Evolutionary conservation across 2,797 vertebrate genomes (phyloP).

Genomic region (Falco biarmicus): DNA sequence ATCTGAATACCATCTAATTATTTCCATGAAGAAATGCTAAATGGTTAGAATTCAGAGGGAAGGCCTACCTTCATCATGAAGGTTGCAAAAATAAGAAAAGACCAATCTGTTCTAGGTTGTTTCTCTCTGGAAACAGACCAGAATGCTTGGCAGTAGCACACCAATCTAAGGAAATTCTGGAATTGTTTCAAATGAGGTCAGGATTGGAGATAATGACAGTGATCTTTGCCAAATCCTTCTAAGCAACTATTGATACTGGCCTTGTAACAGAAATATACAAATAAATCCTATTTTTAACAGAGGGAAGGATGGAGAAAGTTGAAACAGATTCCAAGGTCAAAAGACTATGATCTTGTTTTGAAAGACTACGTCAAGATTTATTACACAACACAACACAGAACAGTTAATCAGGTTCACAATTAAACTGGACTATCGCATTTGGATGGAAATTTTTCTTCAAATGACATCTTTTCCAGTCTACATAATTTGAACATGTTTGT

Average conservation of each 20-base stretch:
- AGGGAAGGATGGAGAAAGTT: slow-evolving; percentile 17
- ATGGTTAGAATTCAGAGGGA: neutral
- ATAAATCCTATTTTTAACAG: slow-evolving; percentile 46
- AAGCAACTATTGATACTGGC: slow-evolving; percentile 27
- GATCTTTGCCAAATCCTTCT: slow-evolving; percentile 46
- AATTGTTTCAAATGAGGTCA: slow-evolving; percentile 46
- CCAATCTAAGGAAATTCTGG: slow-evolving; percentile 21
- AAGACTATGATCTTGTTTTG: neutral
- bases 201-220: slow-evolving; percentile 26
- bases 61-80: neutral
- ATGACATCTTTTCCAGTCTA: neutral
- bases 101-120: neutral
- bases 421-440: neutral
- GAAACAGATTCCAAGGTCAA: slow-evolving; percentile 32
- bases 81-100: neutral
- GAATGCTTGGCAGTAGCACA: slow-evolving; percentile 5
- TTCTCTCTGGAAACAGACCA: slow-evolving; percentile 8
- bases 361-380: neutral
- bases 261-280: slow-evolving; percentile 32
- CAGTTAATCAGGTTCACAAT: neutral
- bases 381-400: neutral
- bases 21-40: neutral
- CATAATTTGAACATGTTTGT: neutral
- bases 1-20: neutral
- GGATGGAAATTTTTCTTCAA: neutral